Evolutionary conservation across 2,888 invertebrate genomes (phyloP).

Genomic region (Drosophila anomelani): DNA sequence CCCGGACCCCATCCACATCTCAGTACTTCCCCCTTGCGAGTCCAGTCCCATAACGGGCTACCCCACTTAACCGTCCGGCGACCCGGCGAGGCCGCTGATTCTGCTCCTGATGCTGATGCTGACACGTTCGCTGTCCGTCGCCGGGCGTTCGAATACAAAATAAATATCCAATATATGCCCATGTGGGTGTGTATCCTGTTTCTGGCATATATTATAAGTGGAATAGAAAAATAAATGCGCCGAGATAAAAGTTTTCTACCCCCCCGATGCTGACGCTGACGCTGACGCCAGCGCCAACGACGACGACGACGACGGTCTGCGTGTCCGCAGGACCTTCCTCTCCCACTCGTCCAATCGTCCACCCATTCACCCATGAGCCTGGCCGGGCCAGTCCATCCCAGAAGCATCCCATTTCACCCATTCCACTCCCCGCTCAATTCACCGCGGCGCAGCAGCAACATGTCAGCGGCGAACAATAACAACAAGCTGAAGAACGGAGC

Average conservation of each 20-base stretch:
- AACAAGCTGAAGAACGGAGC: slow-evolving; percentile 42
- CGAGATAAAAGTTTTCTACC: slow-evolving; percentile 77
- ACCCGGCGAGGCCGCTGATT: slow-evolving; percentile 60
- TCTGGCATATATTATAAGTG: slow-evolving; percentile 83
- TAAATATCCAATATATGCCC: slow-evolving; percentile 80
- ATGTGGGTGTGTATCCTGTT: slow-evolving; percentile 81
- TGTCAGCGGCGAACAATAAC: slow-evolving; percentile 73
- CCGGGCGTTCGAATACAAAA: slow-evolving; percentile 78
- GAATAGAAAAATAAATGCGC: slow-evolving; percentile 83
- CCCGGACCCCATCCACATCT: slow-evolving; percentile 1
- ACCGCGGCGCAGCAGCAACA: slow-evolving; percentile 73
- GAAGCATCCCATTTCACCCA: slow-evolving; percentile 29
- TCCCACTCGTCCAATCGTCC: slow-evolving; percentile 17
- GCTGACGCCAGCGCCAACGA: background rate
- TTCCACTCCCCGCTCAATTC: slow-evolving; percentile 62
- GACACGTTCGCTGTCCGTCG: slow-evolving; percentile 72
- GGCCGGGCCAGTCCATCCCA: slow-evolving; percentile 20
- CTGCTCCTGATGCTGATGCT: slow-evolving; percentile 56
- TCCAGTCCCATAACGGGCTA: slow-evolving; percentile 44
- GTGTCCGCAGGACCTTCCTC: slow-evolving; percentile 27
- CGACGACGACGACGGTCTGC: slow-evolving; percentile 15
- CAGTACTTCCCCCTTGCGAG: slow-evolving; percentile 1
- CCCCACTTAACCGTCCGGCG: slow-evolving; percentile 53
- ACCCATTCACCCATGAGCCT: slow-evolving; percentile 13
- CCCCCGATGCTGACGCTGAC: slow-evolving; percentile 26